Percentiles rank a stretch among this genome's conserved stretches.
These are phyloP conservation scores for Macrotus californicus DNA, from an alignment of 2,113 vertebrate species.

Conservation along the genomic window DNA sequence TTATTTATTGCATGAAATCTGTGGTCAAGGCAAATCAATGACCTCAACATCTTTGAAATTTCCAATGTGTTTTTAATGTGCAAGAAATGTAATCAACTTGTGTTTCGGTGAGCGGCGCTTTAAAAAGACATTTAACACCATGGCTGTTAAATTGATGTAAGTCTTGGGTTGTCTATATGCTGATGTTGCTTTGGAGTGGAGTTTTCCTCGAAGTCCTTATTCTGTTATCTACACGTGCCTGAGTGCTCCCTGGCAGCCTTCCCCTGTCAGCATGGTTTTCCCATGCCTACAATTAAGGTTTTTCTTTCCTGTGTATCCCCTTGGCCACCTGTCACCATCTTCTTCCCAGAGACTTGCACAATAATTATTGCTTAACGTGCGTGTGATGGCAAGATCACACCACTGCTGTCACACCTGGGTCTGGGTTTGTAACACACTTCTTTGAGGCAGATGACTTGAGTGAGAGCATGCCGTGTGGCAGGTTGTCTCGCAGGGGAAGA, in stretches of 20 bases:
- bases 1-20: conserved; percentile 74
- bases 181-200: conserved; percentile 49
- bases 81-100: conserved; percentile 56
- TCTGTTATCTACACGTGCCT: conserved; percentile 53
- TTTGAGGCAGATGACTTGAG: neutral
- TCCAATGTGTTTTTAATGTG: conserved; percentile 62
- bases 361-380: neutral
- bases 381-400: neutral
- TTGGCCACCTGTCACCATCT: neutral
- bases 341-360: conserved; percentile 18
- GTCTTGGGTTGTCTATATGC: conserved; percentile 51
- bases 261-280: conserved; percentile 21
- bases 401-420: neutral
- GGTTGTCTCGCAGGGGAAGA: neutral
- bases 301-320: conserved; percentile 22
- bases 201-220: conserved; percentile 59
- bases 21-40: conserved; percentile 68
- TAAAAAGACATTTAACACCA: conserved; percentile 73
- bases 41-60: conserved; percentile 71
- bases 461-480: neutral
- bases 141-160: conserved; percentile 63
- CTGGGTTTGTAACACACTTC: conserved; percentile 38
- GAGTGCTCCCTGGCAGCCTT: conserved; percentile 30
- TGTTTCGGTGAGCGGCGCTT: conserved; percentile 75
- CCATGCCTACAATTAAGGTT: conserved; percentile 12